A percentile compares a stretch with the other conserved stretches of the same genome.
Evolutionary conservation across 2,888 invertebrate species (phyloP).

Genomic region (Callyntrura sp.): DNA sequence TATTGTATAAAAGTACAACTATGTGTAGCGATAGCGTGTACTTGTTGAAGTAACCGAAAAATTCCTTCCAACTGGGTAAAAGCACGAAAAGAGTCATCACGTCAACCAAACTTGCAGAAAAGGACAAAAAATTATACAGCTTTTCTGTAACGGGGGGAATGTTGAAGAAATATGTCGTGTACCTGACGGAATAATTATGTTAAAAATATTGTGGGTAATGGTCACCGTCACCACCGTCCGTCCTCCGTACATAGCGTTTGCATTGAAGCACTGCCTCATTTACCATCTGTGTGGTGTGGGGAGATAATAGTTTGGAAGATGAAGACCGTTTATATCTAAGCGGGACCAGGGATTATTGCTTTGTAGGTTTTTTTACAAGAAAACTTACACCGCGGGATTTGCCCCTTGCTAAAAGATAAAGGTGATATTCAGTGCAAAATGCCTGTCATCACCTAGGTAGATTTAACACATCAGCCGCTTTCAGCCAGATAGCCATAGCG

Average conservation of each 20-base stretch:
- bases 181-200: constrained; percentile 22
- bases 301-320: too few species aligned
- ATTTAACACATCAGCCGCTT: not conserved
- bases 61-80: constrained; percentile 25
- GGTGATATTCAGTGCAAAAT: not conserved
- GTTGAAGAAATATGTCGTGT: constrained; percentile 25
- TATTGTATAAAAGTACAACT: not conserved
- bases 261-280: too few species aligned
- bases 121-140: not conserved
- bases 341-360: not conserved
- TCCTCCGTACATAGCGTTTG: too few species aligned
- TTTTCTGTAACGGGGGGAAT: not conserved
- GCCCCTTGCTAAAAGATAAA: not conserved
- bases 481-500: not conserved
- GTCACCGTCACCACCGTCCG: too few species aligned
- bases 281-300: too few species aligned
- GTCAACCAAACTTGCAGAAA: constrained; percentile 22
- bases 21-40: too few species aligned
- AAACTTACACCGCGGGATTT: not conserved
- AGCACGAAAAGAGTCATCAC: constrained; percentile 31
- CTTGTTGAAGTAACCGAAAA: not conserved
- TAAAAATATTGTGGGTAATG: not conserved
- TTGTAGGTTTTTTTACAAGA: not conserved
- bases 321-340: not conserved
- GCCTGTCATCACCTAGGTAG: not conserved